These are phyloP conservation scores for Drosophila elegans DNA, from an alignment of 1,140 invertebrate species.

Conservation along the genomic window DNA sequence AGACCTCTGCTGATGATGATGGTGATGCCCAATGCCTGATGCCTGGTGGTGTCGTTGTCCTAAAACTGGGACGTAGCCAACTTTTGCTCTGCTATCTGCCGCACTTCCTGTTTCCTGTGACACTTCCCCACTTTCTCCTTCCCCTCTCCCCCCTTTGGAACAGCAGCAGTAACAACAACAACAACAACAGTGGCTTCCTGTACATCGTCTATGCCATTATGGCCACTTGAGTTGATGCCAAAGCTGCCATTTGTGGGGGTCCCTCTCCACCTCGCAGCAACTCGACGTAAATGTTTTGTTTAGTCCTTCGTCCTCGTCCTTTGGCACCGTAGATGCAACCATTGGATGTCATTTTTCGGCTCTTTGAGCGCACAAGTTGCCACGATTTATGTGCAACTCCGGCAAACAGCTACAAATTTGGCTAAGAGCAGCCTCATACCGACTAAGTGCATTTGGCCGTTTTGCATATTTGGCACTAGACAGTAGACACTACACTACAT, in stretches of 20 bases:
- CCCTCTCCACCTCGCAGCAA: not conserved
- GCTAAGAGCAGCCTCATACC: slow-evolving; percentile 26
- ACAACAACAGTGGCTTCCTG: slow-evolving; percentile 60
- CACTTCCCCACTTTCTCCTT: slow-evolving; percentile 58
- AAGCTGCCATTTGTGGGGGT: slow-evolving; percentile 65
- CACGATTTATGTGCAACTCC: slow-evolving; percentile 61
- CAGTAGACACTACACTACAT: slow-evolving; percentile 13
- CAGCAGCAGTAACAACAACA: slow-evolving; percentile 25
- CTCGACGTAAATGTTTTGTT: slow-evolving; percentile 71
- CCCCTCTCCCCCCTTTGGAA: not conserved
- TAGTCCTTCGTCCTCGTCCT: slow-evolving; percentile 3
- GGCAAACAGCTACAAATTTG: slow-evolving; percentile 16
- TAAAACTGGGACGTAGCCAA: slow-evolving; percentile 59
- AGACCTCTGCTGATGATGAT: slow-evolving; percentile 8
- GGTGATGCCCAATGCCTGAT: not conserved
- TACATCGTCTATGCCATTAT: slow-evolving; percentile 80
- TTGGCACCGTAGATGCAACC: slow-evolving; percentile 1
- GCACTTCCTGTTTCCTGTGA: slow-evolving; percentile 79
- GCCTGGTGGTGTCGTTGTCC: slow-evolving; percentile 47
- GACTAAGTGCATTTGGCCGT: slow-evolving; percentile 70
- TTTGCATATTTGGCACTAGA: slow-evolving; percentile 62
- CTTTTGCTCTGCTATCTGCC: slow-evolving; percentile 75
- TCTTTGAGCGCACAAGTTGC: slow-evolving; percentile 68
- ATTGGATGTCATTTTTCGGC: slow-evolving; percentile 66
- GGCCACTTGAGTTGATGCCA: slow-evolving; percentile 78